These are phyloP conservation scores for Brachionus calyciflorus DNA, from an alignment of 1,140 invertebrate genomes.

Conservation along the genomic window DNA sequence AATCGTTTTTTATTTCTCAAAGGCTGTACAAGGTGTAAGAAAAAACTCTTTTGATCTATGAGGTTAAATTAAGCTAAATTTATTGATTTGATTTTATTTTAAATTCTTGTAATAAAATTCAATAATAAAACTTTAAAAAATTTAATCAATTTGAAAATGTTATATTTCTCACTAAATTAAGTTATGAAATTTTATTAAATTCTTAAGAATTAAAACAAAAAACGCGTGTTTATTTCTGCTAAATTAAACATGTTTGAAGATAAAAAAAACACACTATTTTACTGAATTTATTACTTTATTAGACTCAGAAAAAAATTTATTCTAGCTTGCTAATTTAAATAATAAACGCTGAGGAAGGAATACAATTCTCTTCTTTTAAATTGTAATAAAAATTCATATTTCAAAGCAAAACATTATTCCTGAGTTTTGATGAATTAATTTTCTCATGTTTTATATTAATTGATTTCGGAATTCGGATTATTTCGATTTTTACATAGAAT, in stretches of 20 bases:
- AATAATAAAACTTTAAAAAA: not conserved
- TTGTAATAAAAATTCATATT: no score
- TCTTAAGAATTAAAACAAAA: not conserved
- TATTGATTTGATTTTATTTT: not conserved
- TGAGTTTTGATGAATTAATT: no score
- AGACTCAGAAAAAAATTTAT: not conserved
- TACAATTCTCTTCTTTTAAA: not conserved
- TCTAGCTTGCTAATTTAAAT: not conserved
- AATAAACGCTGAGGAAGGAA: not conserved
- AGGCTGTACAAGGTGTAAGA: constrained; percentile 15
- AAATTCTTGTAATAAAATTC: not conserved
- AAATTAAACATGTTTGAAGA: constrained; percentile 21
- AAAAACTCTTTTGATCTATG: not conserved
- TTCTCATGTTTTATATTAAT: no score
- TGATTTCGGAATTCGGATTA: no score
- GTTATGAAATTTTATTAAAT: no score
- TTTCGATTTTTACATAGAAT: no score
- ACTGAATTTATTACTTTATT: constrained; percentile 34
- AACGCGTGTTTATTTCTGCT: constrained; percentile 18
- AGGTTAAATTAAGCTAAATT: constrained; percentile 25
- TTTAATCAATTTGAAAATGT: no score
- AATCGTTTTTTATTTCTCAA: not conserved
- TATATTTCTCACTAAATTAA: constrained; percentile 26
- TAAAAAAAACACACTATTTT: not conserved
- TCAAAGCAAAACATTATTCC: no score